Evolutionary conservation across 2,113 vertebrate genomes (phyloP), one percentile per base, ranked within the genome.

Genomic region (Pelodiscus sinensis): DNA sequence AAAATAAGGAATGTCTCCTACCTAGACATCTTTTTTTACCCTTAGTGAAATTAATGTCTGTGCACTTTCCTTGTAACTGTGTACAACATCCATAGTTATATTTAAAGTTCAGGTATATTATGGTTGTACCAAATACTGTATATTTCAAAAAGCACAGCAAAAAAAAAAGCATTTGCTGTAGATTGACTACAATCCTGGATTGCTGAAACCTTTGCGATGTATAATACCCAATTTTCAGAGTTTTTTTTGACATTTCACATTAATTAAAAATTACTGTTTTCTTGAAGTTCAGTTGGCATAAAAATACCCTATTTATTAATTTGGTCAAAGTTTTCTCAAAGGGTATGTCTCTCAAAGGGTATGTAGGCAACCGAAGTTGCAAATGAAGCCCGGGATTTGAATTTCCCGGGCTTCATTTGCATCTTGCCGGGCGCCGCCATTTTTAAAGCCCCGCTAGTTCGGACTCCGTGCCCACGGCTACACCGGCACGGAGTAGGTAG

Each of bases 1-100:
- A 68, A 91, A 78, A 24, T 88, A 21, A 85, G 55, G 25, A 86
- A 88, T 81, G 68, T 88, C 25, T 92, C n/a, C n/a, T 90, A 81
- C 50, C n/a, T 89, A 81, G 81, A 79, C 86, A 44, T 54, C 4
- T 2, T 79, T 68, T 80, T 94, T 81, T 18, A 84, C 44, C 52
- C 25, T 82, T 80, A 79, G 25, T 38, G 56, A 89, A 94, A 54
- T 89, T 84, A 92, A 84, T 18, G 24, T 14, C 19, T 62, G 27
- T 81, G 44, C 22, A 79, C 19, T 62, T 85, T 87, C 86, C 24
- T 44, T 58, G 50, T 16, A 81, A 62, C 62, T 54, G 14, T 65
- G 10, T 8, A 80, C 27, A 77, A 22, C 19, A 54, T 78, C 12
- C 8, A 77, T 44, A 78, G 56, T 75, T 13, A 88, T 38, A 57